phyloP scores from a whole-genome alignment of 2,797 vertebrate species.

The Eurystomus glaucurus region DNA sequence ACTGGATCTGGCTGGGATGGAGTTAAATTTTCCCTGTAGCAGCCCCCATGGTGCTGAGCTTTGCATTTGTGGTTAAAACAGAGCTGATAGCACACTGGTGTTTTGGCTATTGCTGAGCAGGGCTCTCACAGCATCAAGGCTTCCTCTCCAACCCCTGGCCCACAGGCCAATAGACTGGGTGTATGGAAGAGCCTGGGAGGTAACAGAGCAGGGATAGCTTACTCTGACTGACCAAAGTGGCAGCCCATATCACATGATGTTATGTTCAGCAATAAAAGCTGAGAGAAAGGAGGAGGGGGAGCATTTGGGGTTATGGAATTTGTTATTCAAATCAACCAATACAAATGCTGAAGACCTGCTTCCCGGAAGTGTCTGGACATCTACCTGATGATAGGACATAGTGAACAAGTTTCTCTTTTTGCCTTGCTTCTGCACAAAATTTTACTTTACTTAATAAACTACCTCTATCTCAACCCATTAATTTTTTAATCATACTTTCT shows the following conservation, averaged over 20 bases:
- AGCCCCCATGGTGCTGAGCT: background rate
- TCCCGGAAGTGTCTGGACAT: background rate
- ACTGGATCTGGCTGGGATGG: background rate
- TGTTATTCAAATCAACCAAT: rapidly evolving
- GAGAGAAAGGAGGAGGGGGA: background rate
- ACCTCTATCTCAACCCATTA: rapidly evolving
- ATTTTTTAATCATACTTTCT: background rate
- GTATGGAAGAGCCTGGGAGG: background rate
- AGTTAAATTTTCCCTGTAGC: background rate
- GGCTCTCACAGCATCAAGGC: background rate
- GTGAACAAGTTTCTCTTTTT: background rate
- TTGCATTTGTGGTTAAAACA: background rate
- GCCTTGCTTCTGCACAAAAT: background rate
- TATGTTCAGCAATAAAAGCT: rapidly evolving
- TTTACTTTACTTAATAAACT: background rate
- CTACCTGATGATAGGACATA: rapidly evolving
- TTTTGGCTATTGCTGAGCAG: background rate
- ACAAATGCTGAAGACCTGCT: rapidly evolving
- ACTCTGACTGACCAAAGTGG: rapidly evolving
- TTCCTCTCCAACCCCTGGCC: background rate
- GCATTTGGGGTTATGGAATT: background rate
- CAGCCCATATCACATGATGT: rapidly evolving
- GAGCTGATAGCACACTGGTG: rapidly evolving
- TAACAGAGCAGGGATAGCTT: background rate
- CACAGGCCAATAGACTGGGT: background rate